phyloP scores from a whole-genome alignment of 2,888 invertebrate genomes.

The Lasioglossum calceatum region DNA sequence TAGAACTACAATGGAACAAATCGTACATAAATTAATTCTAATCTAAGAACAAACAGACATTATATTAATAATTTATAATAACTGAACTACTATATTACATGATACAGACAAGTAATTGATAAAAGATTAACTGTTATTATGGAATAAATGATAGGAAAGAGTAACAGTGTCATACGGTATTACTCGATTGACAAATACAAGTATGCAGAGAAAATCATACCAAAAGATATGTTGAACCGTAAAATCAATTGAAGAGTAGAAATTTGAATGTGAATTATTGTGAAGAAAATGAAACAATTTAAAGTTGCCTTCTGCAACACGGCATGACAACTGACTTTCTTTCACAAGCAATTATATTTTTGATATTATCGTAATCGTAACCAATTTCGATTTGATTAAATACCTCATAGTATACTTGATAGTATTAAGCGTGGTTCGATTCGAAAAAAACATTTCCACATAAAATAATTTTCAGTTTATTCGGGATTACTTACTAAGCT shows the following conservation, averaged over 20 bases:
- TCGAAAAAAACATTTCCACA: not conserved
- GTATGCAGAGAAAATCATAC: conserved; percentile 24
- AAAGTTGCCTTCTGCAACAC: conserved; percentile 65
- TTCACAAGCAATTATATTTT: conserved; percentile 36
- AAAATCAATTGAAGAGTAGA: not conserved
- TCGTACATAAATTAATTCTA: conserved; percentile 6
- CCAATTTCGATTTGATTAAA: conserved; percentile 23
- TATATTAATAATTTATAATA: not conserved
- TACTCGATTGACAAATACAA: conserved; percentile 47
- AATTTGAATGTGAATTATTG: conserved; percentile 19
- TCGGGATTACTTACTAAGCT: conserved; percentile 79
- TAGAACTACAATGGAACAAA: conserved; percentile 87
- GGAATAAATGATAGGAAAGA: conserved; percentile 9
- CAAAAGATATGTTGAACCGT: not conserved
- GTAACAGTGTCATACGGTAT: not conserved
- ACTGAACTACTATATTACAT: not conserved
- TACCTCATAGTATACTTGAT: conserved; percentile 9
- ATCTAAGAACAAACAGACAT: not conserved
- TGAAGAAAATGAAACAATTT: conserved; percentile 25
- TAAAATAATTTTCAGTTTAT: conserved; percentile 52
- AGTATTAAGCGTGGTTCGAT: not conserved
- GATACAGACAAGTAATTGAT: not conserved
- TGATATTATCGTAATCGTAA: conserved; percentile 38
- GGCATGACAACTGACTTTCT: conserved; percentile 78
- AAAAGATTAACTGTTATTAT: not conserved